These are phyloP conservation scores for Rostratula benghalensis DNA, from an alignment of 2,113 vertebrate genomes.

Conservation along the genomic window DNA sequence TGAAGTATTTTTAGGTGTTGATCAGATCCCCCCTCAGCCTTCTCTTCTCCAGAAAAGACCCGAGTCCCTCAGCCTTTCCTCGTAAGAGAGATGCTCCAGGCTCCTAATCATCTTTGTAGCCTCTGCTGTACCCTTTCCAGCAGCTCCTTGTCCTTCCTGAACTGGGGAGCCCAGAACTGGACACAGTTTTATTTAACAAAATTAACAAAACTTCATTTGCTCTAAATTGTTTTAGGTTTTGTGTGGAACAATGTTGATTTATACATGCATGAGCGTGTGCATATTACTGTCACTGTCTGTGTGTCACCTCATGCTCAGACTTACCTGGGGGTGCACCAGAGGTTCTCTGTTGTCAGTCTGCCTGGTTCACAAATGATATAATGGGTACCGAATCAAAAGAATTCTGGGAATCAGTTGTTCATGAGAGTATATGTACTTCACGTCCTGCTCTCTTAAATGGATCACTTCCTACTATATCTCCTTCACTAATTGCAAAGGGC, in stretches of 20 bases:
- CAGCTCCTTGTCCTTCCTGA: no score
- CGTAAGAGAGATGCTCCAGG: no score
- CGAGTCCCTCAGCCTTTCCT: no score
- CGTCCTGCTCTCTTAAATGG: background rate
- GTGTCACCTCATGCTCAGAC: background rate
- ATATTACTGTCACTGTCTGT: background rate
- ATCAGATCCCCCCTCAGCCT: no score
- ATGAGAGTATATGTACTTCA: background rate
- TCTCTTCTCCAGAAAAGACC: no score
- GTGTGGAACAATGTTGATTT: background rate
- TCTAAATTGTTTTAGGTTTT: background rate
- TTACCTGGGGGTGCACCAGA: background rate
- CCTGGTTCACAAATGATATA: background rate
- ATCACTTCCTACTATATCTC: background rate
- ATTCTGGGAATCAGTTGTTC: background rate
- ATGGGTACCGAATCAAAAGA: background rate
- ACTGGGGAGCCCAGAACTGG: no score
- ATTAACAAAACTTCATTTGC: background rate
- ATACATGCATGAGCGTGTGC: background rate
- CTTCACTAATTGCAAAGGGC: constrained; percentile 3
- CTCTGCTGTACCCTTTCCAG: no score
- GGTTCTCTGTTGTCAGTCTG: background rate
- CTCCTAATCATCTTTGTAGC: no score
- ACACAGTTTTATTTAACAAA: background rate
- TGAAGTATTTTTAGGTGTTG: no score